Base-by-base conservation (phyloP, 1,140 invertebrate genomes). In the Maniola jurtina region DNA sequence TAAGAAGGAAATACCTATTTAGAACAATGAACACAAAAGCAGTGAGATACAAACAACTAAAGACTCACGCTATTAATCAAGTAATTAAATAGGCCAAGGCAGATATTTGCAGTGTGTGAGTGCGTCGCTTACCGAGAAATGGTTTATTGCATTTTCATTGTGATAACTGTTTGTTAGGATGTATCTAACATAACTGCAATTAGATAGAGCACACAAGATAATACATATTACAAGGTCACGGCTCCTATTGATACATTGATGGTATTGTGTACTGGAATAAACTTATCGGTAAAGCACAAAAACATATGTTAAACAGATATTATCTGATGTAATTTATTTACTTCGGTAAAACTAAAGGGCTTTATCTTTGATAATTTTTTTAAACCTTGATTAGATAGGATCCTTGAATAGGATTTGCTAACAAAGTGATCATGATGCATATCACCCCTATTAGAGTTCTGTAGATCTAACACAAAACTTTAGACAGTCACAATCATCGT, bases 61-160 rank as follows among this genome's bases (percentile, higher is more conserved):
- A 16, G 8, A 14, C 33, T 14, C 54, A 34, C 35, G 13, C 11
- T 36, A 55, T 55, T 55, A 35, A 55, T 35, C 54, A 55, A 36
- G 11, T 55, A 13, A 55, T 55, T 35, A 55, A 55, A 55, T 55
- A 55, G 54, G 54, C 54, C 54, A 55, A 55, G 54, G 54, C 34
- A 35, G 54, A 36, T 54, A 34, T 36, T 55, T 55, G 9, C 48
- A 25, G 13, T 36, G 13, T 55, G 10, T 35, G 2, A 25, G 48
- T 14, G 25, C 48, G 3, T 16, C 48, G 48, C 48, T 15, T 52
- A 52, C 14, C 15, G 45, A 48, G 45, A 52, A 52, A 52, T 52
- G 16, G 48, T 52, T 52, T 55, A 55, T 52, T 52, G 48, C 13
- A 55, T 6, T 55, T 34, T 55, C 9, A 34, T 34, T 36, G 54